phyloP scores from a whole-genome alignment of 2,888 invertebrate genomes.

The Scaptomyza cyrtandrae region DNA sequence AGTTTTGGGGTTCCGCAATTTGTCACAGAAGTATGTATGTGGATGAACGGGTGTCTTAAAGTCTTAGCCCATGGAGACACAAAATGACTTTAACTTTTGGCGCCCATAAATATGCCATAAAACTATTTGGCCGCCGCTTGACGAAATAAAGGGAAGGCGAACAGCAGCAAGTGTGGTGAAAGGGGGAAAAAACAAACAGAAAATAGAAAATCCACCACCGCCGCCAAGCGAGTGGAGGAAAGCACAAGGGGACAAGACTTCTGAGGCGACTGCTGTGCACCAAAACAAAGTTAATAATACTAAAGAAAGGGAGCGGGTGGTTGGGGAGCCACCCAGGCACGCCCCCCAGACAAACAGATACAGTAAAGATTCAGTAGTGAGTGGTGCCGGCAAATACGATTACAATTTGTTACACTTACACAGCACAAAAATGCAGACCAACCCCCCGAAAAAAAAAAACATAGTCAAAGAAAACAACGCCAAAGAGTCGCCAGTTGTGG shows the following conservation, averaged over 20 bases:
- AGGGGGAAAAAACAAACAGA: conserved; percentile 3
- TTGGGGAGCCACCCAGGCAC: conserved; percentile 40
- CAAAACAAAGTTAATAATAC: conserved; percentile 78
- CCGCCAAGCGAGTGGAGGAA: not conserved
- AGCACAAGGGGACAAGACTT: conserved; percentile 37
- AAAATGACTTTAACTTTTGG: conserved; percentile 66
- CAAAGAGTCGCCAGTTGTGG: conserved; percentile 72
- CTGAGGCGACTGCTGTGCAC: conserved; percentile 58
- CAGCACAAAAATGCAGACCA: conserved; percentile 68
- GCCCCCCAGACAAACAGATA: conserved; percentile 41
- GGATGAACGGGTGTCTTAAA: conserved; percentile 62
- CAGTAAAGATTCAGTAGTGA: conserved; percentile 42
- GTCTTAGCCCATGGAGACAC: conserved; percentile 58
- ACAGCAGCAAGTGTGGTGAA: not conserved
- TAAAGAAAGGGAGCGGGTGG: conserved; percentile 51
- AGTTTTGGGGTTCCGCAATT: conserved; percentile 67
- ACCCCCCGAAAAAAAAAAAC: conserved; percentile 18
- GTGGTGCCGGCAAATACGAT: conserved; percentile 69
- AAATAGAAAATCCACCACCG: not conserved
- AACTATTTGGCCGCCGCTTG: conserved; percentile 68
- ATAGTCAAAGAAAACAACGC: conserved; percentile 45
- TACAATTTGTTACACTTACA: conserved; percentile 78
- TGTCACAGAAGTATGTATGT: conserved; percentile 58
- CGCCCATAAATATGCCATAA: conserved; percentile 78
- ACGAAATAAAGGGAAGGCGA: conserved; percentile 71